Conservation (phyloP, 2,113 vertebrate genomes). For the Manacus vitellinus region DNA sequence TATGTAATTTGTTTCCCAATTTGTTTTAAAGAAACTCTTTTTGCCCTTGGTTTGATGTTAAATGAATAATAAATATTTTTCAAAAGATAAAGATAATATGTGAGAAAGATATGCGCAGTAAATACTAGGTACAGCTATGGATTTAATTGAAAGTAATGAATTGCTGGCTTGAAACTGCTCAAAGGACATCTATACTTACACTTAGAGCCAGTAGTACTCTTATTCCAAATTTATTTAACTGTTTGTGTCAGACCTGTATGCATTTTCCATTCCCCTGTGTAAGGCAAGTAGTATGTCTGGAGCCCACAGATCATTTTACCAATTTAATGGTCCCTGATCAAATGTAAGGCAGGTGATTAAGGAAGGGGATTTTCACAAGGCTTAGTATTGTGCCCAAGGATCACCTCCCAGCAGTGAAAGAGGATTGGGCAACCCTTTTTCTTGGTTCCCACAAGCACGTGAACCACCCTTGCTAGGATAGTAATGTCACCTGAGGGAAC, state of each 20-base stretch:
- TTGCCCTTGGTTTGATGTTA: background rate
- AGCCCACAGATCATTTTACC: background rate
- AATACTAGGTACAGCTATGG: background rate
- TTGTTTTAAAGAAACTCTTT: background rate
- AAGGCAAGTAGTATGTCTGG: background rate
- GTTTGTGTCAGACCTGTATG: background rate
- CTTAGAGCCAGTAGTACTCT: background rate
- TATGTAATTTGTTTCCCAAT: background rate
- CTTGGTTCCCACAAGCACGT: rapidly evolving
- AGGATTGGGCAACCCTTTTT: background rate
- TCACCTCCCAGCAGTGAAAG: background rate
- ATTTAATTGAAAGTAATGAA: background rate
- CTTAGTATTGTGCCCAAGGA: background rate
- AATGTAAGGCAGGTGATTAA: background rate
- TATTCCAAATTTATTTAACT: background rate
- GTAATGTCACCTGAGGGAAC: background rate
- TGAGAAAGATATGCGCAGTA: background rate
- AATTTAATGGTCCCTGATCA: background rate
- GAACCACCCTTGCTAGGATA: background rate
- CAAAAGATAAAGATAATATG: background rate
- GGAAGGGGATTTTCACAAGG: background rate
- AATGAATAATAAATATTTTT: background rate
- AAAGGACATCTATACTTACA: background rate
- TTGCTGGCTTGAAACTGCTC: background rate
- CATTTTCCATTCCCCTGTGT: background rate